A percentile compares a stretch with the other conserved stretches of the same genome.
phyloP scores from a whole-genome alignment of 2,888 invertebrate genomes.

The Drosophila acutilabella region DNA sequence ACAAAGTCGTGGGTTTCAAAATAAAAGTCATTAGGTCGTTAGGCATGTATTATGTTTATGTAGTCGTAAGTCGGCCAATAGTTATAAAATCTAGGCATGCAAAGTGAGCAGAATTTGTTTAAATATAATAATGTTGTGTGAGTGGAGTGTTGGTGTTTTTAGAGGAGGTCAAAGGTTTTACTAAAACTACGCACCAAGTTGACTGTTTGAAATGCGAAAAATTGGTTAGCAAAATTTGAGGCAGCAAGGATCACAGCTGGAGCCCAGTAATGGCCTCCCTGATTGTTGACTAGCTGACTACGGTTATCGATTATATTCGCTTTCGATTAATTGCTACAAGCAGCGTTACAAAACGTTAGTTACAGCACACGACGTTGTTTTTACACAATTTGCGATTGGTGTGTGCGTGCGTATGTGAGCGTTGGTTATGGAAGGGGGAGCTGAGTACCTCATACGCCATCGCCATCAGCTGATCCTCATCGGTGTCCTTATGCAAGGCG shows the following conservation, averaged over 20 bases:
- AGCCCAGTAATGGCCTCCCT: background rate
- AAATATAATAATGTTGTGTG: conserved; percentile 11
- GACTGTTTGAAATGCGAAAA: conserved; percentile 37
- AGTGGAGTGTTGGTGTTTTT: background rate
- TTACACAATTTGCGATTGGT: conserved; percentile 33
- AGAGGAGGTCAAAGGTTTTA: conserved; percentile 14
- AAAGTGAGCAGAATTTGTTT: conserved; percentile 12
- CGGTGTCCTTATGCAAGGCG: conserved; percentile 87
- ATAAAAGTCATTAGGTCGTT: conserved; percentile 60
- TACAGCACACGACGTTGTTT: conserved; percentile 39
- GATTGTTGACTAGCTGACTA: conserved; percentile 37
- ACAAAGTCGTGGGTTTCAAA: conserved; percentile 53
- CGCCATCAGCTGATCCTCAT: conserved; percentile 89
- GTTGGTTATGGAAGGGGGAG: conserved; percentile 37
- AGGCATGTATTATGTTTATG: conserved; percentile 52
- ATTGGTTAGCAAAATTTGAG: conserved; percentile 67
- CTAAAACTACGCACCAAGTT: conserved; percentile 72
- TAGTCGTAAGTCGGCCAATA: conserved; percentile 57
- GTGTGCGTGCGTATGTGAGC: conserved; percentile 27
- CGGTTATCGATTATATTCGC: conserved; percentile 33
- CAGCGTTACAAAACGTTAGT: conserved; percentile 62
- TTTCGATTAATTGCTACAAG: conserved; percentile 59
- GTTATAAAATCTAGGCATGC: conserved; percentile 40
- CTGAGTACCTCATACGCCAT: conserved; percentile 87
- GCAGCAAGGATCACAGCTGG: conserved; percentile 45